Evolutionary conservation across 92 coral and sea anemone genomes (phyloP).

Genomic region (Bergia sp.): DNA sequence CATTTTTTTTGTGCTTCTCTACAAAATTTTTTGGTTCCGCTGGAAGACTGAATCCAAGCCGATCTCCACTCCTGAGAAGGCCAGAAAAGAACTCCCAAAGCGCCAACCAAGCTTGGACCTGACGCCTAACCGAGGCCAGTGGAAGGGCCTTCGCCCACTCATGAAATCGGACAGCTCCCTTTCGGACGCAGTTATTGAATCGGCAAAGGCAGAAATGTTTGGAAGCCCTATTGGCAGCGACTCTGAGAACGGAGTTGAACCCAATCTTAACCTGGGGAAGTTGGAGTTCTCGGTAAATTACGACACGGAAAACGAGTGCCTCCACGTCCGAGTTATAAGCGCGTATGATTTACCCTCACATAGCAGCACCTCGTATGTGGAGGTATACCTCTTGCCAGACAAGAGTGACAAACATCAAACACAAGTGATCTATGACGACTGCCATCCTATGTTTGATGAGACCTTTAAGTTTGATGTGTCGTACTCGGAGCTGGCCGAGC

Average conservation of each 20-base stretch:
- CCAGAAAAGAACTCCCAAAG: conserved; percentile 48
- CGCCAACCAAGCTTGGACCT: conserved; percentile 57
- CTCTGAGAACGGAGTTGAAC: conserved; percentile 70
- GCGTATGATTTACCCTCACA: conserved; percentile 68
- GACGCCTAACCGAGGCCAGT: conserved; percentile 58
- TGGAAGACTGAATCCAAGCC: conserved; percentile 33
- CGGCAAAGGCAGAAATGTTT: conserved; percentile 52
- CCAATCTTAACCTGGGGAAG: conserved; percentile 68
- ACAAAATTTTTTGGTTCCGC: conserved; percentile 70
- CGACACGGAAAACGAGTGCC: conserved; percentile 75
- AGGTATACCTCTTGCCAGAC: conserved; percentile 78
- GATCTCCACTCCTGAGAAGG: conserved; percentile 25
- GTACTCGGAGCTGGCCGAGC: conserved; percentile 83
- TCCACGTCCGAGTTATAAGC: conserved; percentile 61
- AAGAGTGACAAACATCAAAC: conserved; percentile 81
- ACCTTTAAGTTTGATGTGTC: conserved; percentile 78
- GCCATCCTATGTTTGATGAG: conserved; percentile 84
- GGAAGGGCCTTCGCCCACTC: conserved; percentile 73
- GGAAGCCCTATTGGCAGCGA: conserved; percentile 75
- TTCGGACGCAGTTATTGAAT: conserved; percentile 72
- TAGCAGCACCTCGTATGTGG: conserved; percentile 80
- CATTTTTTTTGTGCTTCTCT: conserved; percentile 71
- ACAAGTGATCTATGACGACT: conserved; percentile 66
- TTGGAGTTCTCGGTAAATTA: conserved; percentile 78
- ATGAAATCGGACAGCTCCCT: conserved; percentile 96